Percentiles rank a stretch among this genome's conserved stretches.
Conservation (phyloP, 2,113 vertebrate species). For the Thunnus thynnus region DNA sequence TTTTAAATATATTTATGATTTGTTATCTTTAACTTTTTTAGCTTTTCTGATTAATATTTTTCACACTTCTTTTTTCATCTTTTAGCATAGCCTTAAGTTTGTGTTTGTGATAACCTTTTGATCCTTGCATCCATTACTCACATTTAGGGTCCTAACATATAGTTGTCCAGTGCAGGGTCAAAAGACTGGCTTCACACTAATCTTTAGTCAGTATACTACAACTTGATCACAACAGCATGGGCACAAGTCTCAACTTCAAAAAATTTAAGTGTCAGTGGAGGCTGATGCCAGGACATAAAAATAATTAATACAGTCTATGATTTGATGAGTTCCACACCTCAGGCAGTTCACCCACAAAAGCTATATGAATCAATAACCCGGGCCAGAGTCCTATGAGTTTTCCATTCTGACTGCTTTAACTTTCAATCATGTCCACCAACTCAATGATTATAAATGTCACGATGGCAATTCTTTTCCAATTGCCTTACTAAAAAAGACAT, state of each 20-base stretch:
- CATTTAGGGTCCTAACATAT: neutral
- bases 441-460: constrained; percentile 73
- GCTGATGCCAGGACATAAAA: constrained; percentile 64
- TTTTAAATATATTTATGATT: too few species aligned
- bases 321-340: constrained; percentile 63
- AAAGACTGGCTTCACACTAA: constrained; percentile 8
- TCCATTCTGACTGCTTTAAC: constrained; percentile 68
- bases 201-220: constrained; percentile 23
- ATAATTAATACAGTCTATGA: constrained; percentile 65
- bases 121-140: neutral
- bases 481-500: constrained; percentile 71
- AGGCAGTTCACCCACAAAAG: constrained; percentile 61
- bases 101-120: neutral
- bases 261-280: constrained; percentile 54
- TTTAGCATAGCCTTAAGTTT: neutral
- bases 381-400: constrained; percentile 51
- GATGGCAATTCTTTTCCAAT: constrained; percentile 72
- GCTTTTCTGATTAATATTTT: neutral
- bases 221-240: constrained; percentile 2
- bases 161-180: neutral
- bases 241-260: constrained; percentile 52
- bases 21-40: neutral
- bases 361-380: constrained; percentile 67
- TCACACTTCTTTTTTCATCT: neutral
- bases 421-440: constrained; percentile 73